These are phyloP conservation scores for Nephrotoma flavescens DNA, from an alignment of 2,888 invertebrate genomes.

Conservation along the genomic window DNA sequence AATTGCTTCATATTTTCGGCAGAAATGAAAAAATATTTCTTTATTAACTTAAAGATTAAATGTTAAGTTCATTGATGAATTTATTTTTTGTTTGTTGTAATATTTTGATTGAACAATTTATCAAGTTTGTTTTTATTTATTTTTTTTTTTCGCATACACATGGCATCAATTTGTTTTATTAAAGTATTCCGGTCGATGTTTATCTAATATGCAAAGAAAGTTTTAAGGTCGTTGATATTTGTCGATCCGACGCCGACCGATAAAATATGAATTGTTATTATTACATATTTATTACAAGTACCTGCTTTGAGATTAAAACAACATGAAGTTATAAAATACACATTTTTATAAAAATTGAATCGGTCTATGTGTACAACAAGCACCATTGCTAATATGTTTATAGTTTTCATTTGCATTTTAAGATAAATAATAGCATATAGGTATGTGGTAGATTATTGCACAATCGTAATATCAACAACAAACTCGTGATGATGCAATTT, in stretches of 20 bases:
- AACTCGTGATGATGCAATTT: too few species aligned
- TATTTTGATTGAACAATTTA: background rate
- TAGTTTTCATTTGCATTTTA: background rate
- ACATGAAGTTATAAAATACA: background rate
- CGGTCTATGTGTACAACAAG: background rate
- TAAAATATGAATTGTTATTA: background rate
- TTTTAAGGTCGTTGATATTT: background rate
- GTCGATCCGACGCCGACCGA: too few species aligned
- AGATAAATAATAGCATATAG: background rate
- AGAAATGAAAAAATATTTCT: background rate
- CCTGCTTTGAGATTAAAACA: background rate
- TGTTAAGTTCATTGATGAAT: background rate
- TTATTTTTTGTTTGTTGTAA: background rate
- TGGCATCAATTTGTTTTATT: background rate
- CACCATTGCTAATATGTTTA: background rate
- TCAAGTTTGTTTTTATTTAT: background rate
- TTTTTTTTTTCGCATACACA: background rate
- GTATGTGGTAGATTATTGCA: too few species aligned
- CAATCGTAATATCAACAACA: too few species aligned
- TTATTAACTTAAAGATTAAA: background rate
- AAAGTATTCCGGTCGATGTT: background rate
- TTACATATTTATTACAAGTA: background rate
- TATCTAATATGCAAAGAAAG: background rate
- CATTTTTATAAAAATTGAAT: background rate
- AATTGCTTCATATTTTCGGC: background rate